These are phyloP conservation scores for Microctonus aethiopoides DNA, from an alignment of 2,888 invertebrate species.

Conservation along the genomic window DNA sequence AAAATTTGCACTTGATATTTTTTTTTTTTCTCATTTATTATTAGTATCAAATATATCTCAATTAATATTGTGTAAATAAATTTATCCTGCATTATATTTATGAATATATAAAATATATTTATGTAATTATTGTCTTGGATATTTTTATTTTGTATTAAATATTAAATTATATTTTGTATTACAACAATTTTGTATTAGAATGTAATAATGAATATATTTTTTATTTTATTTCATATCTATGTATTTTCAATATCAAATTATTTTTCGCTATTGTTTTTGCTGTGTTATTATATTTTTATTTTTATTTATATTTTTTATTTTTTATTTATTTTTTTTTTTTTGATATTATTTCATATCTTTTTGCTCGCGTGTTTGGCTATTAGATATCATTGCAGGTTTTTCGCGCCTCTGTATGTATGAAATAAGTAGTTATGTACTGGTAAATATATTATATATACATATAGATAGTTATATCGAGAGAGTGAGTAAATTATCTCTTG, in stretches of 20 bases:
- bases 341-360: slow-evolving; percentile 18
- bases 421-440: neutral
- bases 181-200: no score
- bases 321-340: slow-evolving; percentile 18
- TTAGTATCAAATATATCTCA: no score
- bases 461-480: neutral
- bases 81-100: no score
- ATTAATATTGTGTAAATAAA: no score
- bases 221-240: neutral
- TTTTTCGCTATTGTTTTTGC: slow-evolving; percentile 23
- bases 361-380: slow-evolving; percentile 24
- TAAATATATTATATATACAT: no score
- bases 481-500: slow-evolving; percentile 12
- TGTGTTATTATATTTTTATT: slow-evolving; percentile 17
- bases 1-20: no score
- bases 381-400: slow-evolving; percentile 32
- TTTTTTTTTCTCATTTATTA: no score
- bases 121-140: no score
- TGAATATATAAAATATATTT: no score
- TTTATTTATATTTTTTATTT: slow-evolving; percentile 11
- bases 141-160: no score
- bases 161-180: no score
- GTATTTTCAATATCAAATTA: neutral
- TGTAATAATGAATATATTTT: neutral
- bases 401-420: slow-evolving; percentile 18